Base-by-base conservation (phyloP, 2,888 invertebrate species). In the Volucella bombylans region DNA sequence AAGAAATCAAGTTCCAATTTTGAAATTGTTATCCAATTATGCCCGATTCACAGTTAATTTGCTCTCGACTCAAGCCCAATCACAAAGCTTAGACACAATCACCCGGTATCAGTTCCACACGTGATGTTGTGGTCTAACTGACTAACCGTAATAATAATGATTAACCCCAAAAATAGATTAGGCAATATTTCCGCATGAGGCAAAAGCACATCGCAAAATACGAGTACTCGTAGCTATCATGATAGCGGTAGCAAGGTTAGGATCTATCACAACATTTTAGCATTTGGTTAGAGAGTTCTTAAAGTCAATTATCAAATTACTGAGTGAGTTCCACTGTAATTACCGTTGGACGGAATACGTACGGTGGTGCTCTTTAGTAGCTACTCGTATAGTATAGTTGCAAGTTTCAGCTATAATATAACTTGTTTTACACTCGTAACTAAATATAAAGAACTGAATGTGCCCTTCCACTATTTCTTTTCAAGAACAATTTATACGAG, bases 221-320 rank as follows among this genome's bases (percentile, higher is more conserved):
- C 23, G 31, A 6, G 31, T 31, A 31, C 31, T 31, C 6, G 31
- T 31, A 55, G 39, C 10, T 14, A 64, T 50, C n/a, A 14, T 31
- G 14, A 39, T 57, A 65, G 18, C 69, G 18, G 76, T 57, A 76
- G 65, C 49, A 31, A 65, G 65, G 77, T 72, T 67, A 55, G 59
- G 59, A 67, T 77, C 71, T 55, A 69, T 69, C 76, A 67, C 43
- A 69, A 72, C 38, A 55, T 67, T 82, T 55, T 52, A 50, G 65
- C 67, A 77, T 82, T 82, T 78, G 77, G 61, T 61, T 72, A 72
- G 72, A 82, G 71, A 55, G 82, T 61, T 82, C 71, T 78, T 54
- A 67, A 78, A 82, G 78, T 68, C 54, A 78, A 82, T 82, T 82
- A 82, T 78, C 71, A 78, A 82, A 82, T 82, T 82, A 82, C 78